Evolutionary conservation across 1,140 invertebrate genomes (phyloP), one percentile per base, ranked within the genome.

Genomic region (Dysdera silvatica): DNA sequence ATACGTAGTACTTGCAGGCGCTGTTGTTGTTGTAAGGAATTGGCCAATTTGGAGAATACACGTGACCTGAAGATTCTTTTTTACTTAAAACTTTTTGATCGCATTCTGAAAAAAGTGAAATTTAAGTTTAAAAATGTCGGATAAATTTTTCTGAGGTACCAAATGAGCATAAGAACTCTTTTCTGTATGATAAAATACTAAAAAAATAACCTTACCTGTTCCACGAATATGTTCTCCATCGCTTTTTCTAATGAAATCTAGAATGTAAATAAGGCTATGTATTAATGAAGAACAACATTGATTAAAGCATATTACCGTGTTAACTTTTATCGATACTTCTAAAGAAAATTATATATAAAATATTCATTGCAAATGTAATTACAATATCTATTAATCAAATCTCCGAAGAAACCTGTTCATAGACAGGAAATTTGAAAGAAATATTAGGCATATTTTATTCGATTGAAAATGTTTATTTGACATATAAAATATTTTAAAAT

Each of bases 1-100:
- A 96, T 74, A 98, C 89, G 82, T 94, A 96, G 81, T 97, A 97
- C 77, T 89, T 87, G 81, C 95, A 97, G 65, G 94, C 89, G 74
- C 92, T 87, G 82, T 95, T 95, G 68, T 86, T 86, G 76, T 93
- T 87, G 80, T 95, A 96, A 48, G 87, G 87, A 79, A 85, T 91
- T 70, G 94, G 94, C 81, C 89, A 97, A 80, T 94, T 94, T 67
- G 94, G 95, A 79, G 91, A 94, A 77, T 87, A 91, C 67, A 98
- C 89, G 73, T 82, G 85, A 68, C 94, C 94, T 69, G 82, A 85
- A 45, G 89, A 92, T 79, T 92, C 87, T 78, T 91, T 91, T 79
- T 87, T 86, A 78, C 89, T 93, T 70, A 96, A 83, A 73, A 98
- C 94, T 78, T 93, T 90, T 77, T 95, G 92, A 80, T 98, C 95